These are phyloP conservation scores for Coelogynopora nodosa DNA, from an alignment of 2,888 invertebrate species.

Conservation along the genomic window DNA sequence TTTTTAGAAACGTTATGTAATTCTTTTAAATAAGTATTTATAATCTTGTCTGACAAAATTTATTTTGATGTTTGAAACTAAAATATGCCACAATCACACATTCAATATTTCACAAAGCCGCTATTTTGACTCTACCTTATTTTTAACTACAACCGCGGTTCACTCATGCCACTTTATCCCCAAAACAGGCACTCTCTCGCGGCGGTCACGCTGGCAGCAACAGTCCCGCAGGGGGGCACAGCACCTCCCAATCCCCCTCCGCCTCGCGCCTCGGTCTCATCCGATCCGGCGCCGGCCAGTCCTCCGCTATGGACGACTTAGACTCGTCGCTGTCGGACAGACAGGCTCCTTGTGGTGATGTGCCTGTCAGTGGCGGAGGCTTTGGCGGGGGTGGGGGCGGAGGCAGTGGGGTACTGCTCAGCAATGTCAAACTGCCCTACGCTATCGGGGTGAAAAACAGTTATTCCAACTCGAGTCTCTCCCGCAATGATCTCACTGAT, in stretches of 20 bases:
- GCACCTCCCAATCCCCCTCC: background rate
- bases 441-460: constrained; percentile 21
- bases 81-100: no score
- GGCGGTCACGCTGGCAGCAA: background rate
- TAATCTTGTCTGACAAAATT: no score
- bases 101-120: no score
- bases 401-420: background rate
- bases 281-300: background rate
- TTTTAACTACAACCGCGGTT: background rate
- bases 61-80: no score
- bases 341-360: background rate
- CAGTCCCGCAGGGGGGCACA: background rate
- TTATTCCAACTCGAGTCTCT: constrained; percentile 8
- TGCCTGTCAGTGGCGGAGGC: background rate
- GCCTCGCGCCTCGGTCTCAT: background rate
- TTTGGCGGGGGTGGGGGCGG: background rate
- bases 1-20: no score
- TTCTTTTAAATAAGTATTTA: no score
- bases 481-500: background rate
- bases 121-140: no score
- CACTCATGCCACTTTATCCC: no score
- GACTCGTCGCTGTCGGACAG: background rate
- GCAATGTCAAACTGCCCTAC: constrained; percentile 33
- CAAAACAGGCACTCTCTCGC: no score
- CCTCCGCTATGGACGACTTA: constrained; percentile 12